Evolutionary conservation across 1,140 invertebrate genomes (phyloP), one percentile per base, ranked within the genome.

Genomic region (Archegozetes longisetosus): DNA sequence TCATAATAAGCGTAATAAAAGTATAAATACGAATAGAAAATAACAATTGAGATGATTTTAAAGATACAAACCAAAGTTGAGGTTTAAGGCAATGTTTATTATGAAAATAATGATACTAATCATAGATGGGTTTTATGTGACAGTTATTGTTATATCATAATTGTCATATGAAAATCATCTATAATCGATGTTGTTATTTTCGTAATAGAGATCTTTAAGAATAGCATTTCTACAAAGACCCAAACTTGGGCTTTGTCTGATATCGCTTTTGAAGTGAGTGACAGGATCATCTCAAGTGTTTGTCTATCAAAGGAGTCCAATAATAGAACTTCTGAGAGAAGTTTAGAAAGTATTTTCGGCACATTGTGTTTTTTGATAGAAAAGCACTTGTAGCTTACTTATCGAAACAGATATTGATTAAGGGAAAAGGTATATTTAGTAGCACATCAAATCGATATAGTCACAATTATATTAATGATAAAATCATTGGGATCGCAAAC

Each of bases 11-110:
- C n/a, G 50, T 52, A 52, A 52, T 23, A 6, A 52, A 25, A 28
- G 4, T 52, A 25, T 9, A n/a, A 25, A 9, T 6, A 6, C 4
- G n/a, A 9, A 9, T 9, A 6, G n/a, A 9, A 40, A 9, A 9
- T 9, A 9, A 9, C 6, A 9, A 9, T 52, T 52, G 22, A 6
- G n/a, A n/a, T 28, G 6, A 6, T 52, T 52, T 6, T 28, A 58
- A 40, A 14, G 53, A 58, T 65, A n/a, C 23, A 6, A 2, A 53
- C 58, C n/a, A 49, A 50, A 6, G 70, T 65, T 2, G 52, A 55
- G 24, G 83, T 94, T 1, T 90, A 90, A 12, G 87, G 88, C 13
- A 87, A 86, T 14, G 80, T 94, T 62, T 93, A 88, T 68, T 81
- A 74, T 53, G 75, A 80, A 4, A 80, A 78, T 60, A 92, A 92